These are phyloP conservation scores for Epizoanthus stellaris DNA, from an alignment of 92 coral and sea anemone species.

Conservation along the genomic window DNA sequence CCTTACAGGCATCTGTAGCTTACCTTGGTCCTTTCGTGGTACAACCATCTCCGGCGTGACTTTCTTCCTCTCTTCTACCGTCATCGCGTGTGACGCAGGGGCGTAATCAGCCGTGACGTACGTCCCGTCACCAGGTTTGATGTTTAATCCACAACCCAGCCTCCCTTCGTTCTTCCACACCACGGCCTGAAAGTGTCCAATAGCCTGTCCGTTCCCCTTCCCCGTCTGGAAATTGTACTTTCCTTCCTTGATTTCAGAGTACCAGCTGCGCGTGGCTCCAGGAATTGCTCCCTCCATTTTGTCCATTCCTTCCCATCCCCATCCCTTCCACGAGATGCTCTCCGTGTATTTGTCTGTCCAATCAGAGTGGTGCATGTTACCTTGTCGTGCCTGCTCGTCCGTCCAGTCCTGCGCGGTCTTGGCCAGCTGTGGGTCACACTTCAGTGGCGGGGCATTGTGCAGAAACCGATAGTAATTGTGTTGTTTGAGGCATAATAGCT, in stretches of 20 bases:
- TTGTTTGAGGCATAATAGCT: constrained; percentile 51
- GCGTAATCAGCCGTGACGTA: constrained; percentile 68
- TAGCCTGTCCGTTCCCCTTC: constrained; percentile 55
- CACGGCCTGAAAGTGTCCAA: constrained; percentile 68
- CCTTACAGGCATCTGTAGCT: background rate
- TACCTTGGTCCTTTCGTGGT: constrained; percentile 48
- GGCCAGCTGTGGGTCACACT: constrained; percentile 59
- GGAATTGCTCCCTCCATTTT: constrained; percentile 71
- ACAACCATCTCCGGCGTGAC: constrained; percentile 48
- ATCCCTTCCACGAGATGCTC: constrained; percentile 5
- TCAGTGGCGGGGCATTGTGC: constrained; percentile 59
- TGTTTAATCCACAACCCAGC: constrained; percentile 64
- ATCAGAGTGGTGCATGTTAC: constrained; percentile 57
- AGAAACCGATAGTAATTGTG: constrained; percentile 69
- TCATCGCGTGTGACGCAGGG: constrained; percentile 58
- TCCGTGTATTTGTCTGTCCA: constrained; percentile 61
- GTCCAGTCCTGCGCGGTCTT: constrained; percentile 65
- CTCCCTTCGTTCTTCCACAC: constrained; percentile 62
- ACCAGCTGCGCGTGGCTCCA: constrained; percentile 28
- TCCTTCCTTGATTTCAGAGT: constrained; percentile 58
- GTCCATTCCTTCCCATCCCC: constrained; percentile 74
- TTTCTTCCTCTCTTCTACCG: constrained; percentile 22
- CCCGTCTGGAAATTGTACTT: constrained; percentile 61
- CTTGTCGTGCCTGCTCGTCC: constrained; percentile 42
- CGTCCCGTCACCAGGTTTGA: constrained; percentile 55